Evolutionary conservation across 2,113 vertebrate species (phyloP), one percentile per base, ranked within the genome.

Genomic region (Hoplias malabaricus): DNA sequence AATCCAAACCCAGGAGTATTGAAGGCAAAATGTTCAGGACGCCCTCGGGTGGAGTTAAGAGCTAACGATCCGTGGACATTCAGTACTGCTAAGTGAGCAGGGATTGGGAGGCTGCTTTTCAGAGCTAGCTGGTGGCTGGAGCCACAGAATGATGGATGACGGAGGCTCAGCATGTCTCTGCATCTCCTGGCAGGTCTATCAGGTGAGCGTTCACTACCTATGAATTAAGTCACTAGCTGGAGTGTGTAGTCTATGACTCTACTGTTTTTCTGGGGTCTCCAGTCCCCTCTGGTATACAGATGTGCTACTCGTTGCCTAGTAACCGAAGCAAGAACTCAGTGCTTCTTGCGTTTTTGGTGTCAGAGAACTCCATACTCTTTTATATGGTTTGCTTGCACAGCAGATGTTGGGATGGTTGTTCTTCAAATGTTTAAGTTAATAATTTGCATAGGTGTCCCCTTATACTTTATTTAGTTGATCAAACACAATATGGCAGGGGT

Each of bases 141-240:
- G 27, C 19, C 11, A 19, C 50, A 54, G 13, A 50, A 81, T 71
- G 73, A 25, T 33, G n/a, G 56, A 69, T 23, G 70, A 65, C 31
- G 31, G 71, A 63, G 65, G 63, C 21, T 59, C 23, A 50, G 46
- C 21, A 12, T 74, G 80, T 54, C 27, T 78, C 31, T 75, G 59
- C 27, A 71, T 81, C 36, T 66, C 61, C n/a, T 67, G 69, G 74
- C 69, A 77, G 12, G 50, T 67, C 36, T 73, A 46, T 73, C 68
- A 81, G 80, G 61, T 81, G 80, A 81, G 75, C 12, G 8, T 46
- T 40, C 1, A 27, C 27, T 62, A 46, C 5, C 6, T 36, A 19
- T 43, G 27, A 29, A 38, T 27, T 19, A 8, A 19, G 13, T 7
- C 7, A 11, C 68, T 75, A 14, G 29, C 48, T 31, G 40, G 70